phyloP scores from a whole-genome alignment of 2,797 vertebrate species.

The Leptoclinus maculatus region DNA sequence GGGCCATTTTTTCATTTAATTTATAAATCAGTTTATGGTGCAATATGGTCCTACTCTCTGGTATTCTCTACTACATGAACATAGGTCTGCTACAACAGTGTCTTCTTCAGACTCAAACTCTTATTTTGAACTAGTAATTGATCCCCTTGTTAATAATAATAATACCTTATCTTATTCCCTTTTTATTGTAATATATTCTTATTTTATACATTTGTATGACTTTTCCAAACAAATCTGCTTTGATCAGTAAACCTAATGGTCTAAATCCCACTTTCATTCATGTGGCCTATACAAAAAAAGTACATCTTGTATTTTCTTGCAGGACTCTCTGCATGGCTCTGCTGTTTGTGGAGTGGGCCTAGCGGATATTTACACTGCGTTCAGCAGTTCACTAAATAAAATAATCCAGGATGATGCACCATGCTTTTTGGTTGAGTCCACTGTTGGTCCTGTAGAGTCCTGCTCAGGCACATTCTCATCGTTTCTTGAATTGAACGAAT shows the following conservation, averaged over 20 bases:
- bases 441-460: neutral
- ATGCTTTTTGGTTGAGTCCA: conserved; percentile 30
- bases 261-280: neutral
- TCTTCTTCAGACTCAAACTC: neutral
- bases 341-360: neutral
- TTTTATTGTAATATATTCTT: neutral
- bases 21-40: neutral
- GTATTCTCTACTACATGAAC: neutral
- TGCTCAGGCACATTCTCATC: neutral
- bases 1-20: neutral
- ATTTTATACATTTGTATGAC: neutral
- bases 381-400: conserved; percentile 30
- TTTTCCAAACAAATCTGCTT: conserved; percentile 1
- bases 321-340: neutral
- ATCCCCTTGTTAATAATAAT: neutral
- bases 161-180: neutral
- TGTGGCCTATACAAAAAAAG: neutral
- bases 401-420: conserved; percentile 54
- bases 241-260: conserved; percentile 11
- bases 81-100: neutral
- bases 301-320: neutral
- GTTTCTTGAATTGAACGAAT: neutral
- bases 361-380: conserved; percentile 19
- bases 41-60: neutral
- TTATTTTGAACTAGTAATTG: neutral